Conservation (phyloP, 2,888 invertebrate species). For the Ariolimax columbianus region DNA sequence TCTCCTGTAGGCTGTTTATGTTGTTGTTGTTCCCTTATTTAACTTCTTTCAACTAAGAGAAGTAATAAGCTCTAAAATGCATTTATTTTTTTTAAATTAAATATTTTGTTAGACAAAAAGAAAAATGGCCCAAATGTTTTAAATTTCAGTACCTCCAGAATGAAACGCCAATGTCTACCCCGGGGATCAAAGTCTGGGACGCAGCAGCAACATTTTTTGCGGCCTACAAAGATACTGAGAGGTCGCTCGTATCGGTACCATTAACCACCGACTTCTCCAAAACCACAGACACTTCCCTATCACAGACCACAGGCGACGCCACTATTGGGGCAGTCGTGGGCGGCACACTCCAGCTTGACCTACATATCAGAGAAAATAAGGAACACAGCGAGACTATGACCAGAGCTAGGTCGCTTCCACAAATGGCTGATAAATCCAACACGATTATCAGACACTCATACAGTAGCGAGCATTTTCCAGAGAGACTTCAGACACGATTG, state of each 20-base stretch:
- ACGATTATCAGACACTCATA: slow-evolving; percentile 47
- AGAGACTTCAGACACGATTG: slow-evolving; percentile 18
- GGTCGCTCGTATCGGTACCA: slow-evolving; percentile 52
- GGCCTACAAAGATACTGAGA: slow-evolving; percentile 60
- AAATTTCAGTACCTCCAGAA: not conserved
- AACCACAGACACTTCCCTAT: slow-evolving; percentile 54
- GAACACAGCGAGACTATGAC: slow-evolving; percentile 13
- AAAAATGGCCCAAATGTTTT: too few relatives aligned
- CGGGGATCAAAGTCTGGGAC: slow-evolving; percentile 41
- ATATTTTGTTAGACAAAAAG: too few relatives aligned
- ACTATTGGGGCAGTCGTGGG: slow-evolving; percentile 54
- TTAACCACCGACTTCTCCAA: slow-evolving; percentile 54
- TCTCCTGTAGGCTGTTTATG: too few relatives aligned
- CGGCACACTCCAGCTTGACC: slow-evolving; percentile 49
- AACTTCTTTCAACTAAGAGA: too few relatives aligned
- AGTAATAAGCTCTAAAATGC: not conserved
- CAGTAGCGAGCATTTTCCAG: slow-evolving; percentile 41
- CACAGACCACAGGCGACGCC: slow-evolving; percentile 48
- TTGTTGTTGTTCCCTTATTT: too few relatives aligned
- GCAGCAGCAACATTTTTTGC: slow-evolving; percentile 66
- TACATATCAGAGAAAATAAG: slow-evolving; percentile 34
- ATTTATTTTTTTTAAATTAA: not conserved
- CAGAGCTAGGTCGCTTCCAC: not conserved
- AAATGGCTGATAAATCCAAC: not conserved
- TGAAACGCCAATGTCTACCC: slow-evolving; percentile 24